Evolutionary conservation across 2,797 vertebrate species (phyloP), one percentile per base, ranked within the genome.

Genomic region (Remorina albescens): DNA sequence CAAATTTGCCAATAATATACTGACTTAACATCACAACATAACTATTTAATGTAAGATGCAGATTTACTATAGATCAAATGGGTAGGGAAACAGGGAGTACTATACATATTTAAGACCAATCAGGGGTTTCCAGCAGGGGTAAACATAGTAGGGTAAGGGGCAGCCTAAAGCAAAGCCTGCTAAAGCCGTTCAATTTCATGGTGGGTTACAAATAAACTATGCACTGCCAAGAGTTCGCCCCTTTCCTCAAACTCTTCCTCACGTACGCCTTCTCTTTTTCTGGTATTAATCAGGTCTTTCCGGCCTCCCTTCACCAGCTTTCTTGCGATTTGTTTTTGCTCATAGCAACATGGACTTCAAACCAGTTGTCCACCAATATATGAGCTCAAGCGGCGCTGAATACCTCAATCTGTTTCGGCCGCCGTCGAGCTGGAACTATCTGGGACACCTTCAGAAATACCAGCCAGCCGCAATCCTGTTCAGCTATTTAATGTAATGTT

Each of bases 401-500:
- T 74, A 66, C 66, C 71, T 85, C 74, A 75, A 83, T 89, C 82
- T 73, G 69, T 78, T 78, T 41, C 76, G 77, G 78, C 84, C 44
- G 75, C 83, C 54, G 64, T 75, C 57, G 37, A 76, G 84, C 60
- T 71, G 57, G 57, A 91, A 85, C 86, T 86, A 91, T 90, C 87
- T 70, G 77, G 88, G 87, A 86, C 86, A 89, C 88, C 89, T 93
- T 89, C 73, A 83, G 85, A 92, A 89, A 91, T 80, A 62, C 67
- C 64, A 68, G 75, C 85, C 83, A 85, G 88, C 84, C 66, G 80
- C 87, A 74, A 82, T 88, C 83, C 84, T 67, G 76, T 85, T 88
- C 86, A 86, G 85, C 84, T 86, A 89, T 94, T 94, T 95, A 94
- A 95, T 95, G 94, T 92, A 94, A 95, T 89, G 93, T 94, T 95